Base-by-base conservation (phyloP, 2,888 invertebrate species). In the Podabrus alpinus region DNA sequence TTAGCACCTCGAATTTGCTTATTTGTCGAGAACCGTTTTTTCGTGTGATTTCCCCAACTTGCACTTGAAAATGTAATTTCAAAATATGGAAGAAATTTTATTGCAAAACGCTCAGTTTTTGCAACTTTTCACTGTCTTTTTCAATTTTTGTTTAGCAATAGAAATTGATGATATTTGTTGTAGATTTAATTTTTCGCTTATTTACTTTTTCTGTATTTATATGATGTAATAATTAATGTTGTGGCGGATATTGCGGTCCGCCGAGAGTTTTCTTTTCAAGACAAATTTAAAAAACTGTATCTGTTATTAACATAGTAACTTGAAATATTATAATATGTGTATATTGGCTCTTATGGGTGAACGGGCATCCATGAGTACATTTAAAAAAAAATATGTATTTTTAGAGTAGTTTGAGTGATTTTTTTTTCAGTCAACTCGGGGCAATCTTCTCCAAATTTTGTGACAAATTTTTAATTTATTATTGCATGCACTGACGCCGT, bases 281-380 rank as follows among this genome's bases (percentile, higher is more conserved):
- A 45, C 45, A 45, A 45, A 45, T 45, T 45, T 45, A 66, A 75
- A 72, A 59, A 77, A 81, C 79, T 78, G 81, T 83, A 82, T 82
- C 78, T 72, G 79, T 79, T 80, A 79, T 83, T 83, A 85, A 83
- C 81, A 81, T 81, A 84, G 83, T 85, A 83, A 81, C 81, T 84
- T 82, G 80, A 80, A 82, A 82, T 81, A 80, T 82, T 64, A 21
- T 45, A 45, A 81, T 84, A 84, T 84, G 82, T 85, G 84, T 85
- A 84, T 85, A 86, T 85, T 85, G 84, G 85, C 85, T 85, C 85
- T 85, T 78, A 82, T 85, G 86, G 85, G 85, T 76, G 83, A 85
- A 83, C 85, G 85, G 85, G 85, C 86, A 86, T 85, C 85, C 84
- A 85, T 81, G 77, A 77, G 77, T 80, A 79, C 80, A 79, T 81